Percentiles rank a stretch among this genome's conserved stretches.
phyloP scores from a whole-genome alignment of 2,888 invertebrate genomes.

The Tachina lurida region DNA sequence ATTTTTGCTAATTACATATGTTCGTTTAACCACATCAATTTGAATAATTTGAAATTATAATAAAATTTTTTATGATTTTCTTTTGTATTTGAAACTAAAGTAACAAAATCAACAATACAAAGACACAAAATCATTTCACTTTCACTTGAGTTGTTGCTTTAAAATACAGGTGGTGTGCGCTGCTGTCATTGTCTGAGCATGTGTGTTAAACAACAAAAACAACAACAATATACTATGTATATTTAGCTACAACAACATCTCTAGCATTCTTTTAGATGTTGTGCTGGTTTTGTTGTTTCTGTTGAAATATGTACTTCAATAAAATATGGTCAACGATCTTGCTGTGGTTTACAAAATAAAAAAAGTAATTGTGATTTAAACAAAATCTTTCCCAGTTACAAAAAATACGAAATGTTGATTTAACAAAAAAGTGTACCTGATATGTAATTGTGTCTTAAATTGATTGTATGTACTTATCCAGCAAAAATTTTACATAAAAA shows the following conservation, averaged over 20 bases:
- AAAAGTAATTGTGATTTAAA: slow-evolving; percentile 12
- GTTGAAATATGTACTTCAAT: slow-evolving; percentile 25
- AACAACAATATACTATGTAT: not conserved
- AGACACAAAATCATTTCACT: slow-evolving; percentile 65
- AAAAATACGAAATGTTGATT: too few relatives aligned
- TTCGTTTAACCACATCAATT: slow-evolving; percentile 54
- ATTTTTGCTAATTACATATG: slow-evolving; percentile 60
- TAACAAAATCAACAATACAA: slow-evolving; percentile 1
- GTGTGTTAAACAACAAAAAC: slow-evolving; percentile 19
- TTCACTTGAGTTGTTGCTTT: slow-evolving; percentile 58
- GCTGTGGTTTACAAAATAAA: slow-evolving; percentile 1
- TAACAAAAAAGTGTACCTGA: too few relatives aligned
- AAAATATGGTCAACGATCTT: slow-evolving; percentile 49
- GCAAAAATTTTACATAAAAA: too few relatives aligned
- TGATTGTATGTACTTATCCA: too few relatives aligned
- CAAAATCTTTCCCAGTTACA: not conserved
- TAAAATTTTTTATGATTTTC: slow-evolving; percentile 6
- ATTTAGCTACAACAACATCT: slow-evolving; percentile 7
- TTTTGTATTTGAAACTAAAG: not conserved
- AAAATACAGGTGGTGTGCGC: slow-evolving; percentile 50
- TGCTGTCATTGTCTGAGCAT: slow-evolving; percentile 39
- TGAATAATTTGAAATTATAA: slow-evolving; percentile 33
- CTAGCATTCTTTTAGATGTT: slow-evolving; percentile 61
- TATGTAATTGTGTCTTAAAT: too few relatives aligned
- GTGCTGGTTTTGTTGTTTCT: slow-evolving; percentile 15